Evolutionary conservation across 2,797 vertebrate species (phyloP), one percentile per base, ranked within the genome.

Genomic region (Garrulus glandarius): DNA sequence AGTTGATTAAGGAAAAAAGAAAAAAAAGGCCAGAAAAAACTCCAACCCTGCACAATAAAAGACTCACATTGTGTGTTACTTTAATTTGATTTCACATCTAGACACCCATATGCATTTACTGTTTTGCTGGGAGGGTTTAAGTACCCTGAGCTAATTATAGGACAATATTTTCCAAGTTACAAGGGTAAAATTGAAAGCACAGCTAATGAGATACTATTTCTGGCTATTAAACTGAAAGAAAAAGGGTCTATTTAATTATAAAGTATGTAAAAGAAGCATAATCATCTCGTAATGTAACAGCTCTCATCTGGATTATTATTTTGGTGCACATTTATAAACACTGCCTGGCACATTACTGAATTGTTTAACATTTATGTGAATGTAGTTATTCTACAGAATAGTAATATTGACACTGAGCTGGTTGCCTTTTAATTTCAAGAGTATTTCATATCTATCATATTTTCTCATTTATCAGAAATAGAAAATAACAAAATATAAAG

Each of bases 141-240:
- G 95, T 61, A 95, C 37, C 67, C 87, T 92, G 41, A 86, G 49
- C 77, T 97, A 97, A 97, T 97, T 96, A 97, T 81, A 95, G 67
- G 83, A 94, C 88, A 91, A 85, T 91, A 68, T 95, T 94, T 95
- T 94, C 74, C 56, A 75, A 78, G 27, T 84, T 90, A 89, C 29
- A 93, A 80, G 79, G 79, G 85, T 95, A 94, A 92, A 97, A 95
- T 94, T 84, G 93, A 96, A 96, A 90, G 64, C 53, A 84, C 69
- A 70, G 61, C 56, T 96, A 97, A 96, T 95, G 88, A 96, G 82
- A 91, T 84, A 55, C 70, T 95, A 95, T 95, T 94, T 46, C 49
- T 89, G 84, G 64, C 69, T 91, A 93, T 94, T 95, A 93, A 92
- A 84, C 52, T 78, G 87, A 84, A 93, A 94, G 75, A 92, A 94